These are phyloP conservation scores for Clistopyga incitator DNA, from an alignment of 2,888 invertebrate species.

Conservation along the genomic window DNA sequence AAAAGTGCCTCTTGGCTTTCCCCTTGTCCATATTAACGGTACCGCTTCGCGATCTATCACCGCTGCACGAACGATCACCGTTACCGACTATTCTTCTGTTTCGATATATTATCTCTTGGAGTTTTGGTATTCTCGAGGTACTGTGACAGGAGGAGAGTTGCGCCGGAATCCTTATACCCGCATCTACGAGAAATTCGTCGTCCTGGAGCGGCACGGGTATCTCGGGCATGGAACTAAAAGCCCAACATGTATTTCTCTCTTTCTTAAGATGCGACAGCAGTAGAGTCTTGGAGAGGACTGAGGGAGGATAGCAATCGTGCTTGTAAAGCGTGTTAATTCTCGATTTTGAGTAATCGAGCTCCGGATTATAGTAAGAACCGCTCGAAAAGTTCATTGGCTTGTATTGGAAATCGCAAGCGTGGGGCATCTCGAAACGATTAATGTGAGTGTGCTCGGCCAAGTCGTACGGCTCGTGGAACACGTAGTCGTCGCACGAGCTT, in stretches of 20 bases:
- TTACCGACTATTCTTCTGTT: slow-evolving; percentile 73
- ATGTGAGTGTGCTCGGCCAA: slow-evolving; percentile 41
- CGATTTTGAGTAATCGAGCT: slow-evolving; percentile 55
- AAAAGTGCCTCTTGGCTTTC: slow-evolving; percentile 74
- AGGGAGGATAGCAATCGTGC: slow-evolving; percentile 68
- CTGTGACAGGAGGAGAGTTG: slow-evolving; percentile 78
- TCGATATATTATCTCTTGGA: slow-evolving; percentile 77
- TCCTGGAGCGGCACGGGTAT: slow-evolving; percentile 80
- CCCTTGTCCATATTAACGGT: slow-evolving; percentile 72
- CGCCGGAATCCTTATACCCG: slow-evolving; percentile 81
- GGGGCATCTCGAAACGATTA: slow-evolving; percentile 48
- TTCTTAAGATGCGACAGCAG: slow-evolving; percentile 75
- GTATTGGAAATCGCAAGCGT: slow-evolving; percentile 55
- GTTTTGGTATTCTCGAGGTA: slow-evolving; percentile 79
- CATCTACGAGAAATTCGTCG: slow-evolving; percentile 82
- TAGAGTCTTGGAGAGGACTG: slow-evolving; percentile 74
- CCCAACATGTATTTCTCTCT: slow-evolving; percentile 81
- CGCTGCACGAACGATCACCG: slow-evolving; percentile 63
- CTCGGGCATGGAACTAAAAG: slow-evolving; percentile 83
- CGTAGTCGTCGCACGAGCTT: slow-evolving; percentile 72
- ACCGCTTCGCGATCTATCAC: slow-evolving; percentile 71
- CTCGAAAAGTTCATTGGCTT: slow-evolving; percentile 46
- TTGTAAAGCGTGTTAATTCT: slow-evolving; percentile 57
- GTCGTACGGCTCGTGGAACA: slow-evolving; percentile 61
- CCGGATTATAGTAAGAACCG: slow-evolving; percentile 58